Evolutionary conservation across 2,797 vertebrate species (phyloP), one percentile per base, ranked within the genome.

Genomic region (Lepilemur septentrionalis): DNA sequence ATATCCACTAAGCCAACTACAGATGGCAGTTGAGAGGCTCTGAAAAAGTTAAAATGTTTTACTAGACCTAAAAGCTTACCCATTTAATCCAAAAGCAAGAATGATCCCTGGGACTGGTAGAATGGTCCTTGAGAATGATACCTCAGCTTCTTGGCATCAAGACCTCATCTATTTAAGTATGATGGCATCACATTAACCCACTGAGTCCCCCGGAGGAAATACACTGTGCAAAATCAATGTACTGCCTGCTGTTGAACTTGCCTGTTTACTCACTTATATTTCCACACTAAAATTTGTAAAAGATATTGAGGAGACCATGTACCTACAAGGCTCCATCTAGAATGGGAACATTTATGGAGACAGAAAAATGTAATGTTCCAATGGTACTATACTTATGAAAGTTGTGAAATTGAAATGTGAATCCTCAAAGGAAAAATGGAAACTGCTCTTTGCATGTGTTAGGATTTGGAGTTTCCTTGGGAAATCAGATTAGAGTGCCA

Each of bases 381-480:
- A 80, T 90, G 41, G 57, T 59, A 35, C 28, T 70, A 3, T 79
- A 48, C 46, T 81, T 94, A 67, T 1, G 52, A 85, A 96, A 35
- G 3, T 12, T 89, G 43, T 73, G 91, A 65, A 93, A 78, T 50
- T 92, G 32, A 79, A 87, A 88, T 50, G 48, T 73, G 55, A 95
- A 35, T 87, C 46, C 32, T 80, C 72, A 76, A 86, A 85, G 8
- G 43, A 83, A 92, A 59, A 93, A 88, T 69, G 78, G 48, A 79
- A 92, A 84, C 35, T 52, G 38, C 63, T 96, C 25, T 94, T 70
- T 87, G 72, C 76, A 85, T 46, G 72, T 93, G 28, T 69, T 90
- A 83, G 59, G 67, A 70, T 43, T 48, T 94, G 28, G 59, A 52
- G 46, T 76, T 69, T 43, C 67, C 41, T 59, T 4, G 6, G 67